These are phyloP conservation scores for Calephelis perditalis DNA, from an alignment of 2,888 invertebrate species.

Conservation along the genomic window DNA sequence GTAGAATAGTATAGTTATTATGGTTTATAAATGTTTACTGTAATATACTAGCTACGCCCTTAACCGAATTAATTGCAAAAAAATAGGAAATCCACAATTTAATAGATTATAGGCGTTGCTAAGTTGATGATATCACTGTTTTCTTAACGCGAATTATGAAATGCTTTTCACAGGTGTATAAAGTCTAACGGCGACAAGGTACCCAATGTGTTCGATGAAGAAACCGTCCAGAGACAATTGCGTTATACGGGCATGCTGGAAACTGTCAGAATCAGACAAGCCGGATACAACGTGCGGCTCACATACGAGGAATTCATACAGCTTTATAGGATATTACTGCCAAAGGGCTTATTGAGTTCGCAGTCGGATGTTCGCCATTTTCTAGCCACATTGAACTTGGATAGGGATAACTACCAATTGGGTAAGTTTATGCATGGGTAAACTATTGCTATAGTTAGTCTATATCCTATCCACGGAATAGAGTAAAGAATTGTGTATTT, in stretches of 20 bases:
- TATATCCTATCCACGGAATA: too few relatives aligned
- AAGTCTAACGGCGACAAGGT: conserved; percentile 97
- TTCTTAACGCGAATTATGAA: neutral
- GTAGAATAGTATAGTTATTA: too few relatives aligned
- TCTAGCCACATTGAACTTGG: conserved; percentile 88
- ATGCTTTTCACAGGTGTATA: conserved; percentile 84
- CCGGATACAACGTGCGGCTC: conserved; percentile 95
- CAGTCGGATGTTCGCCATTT: conserved; percentile 92
- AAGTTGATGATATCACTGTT: neutral
- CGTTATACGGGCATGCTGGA: conserved; percentile 98
- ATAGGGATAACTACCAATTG: conserved; percentile 94
- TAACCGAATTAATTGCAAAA: too few relatives aligned
- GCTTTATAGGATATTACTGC: conserved; percentile 92
- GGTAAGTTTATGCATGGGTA: conserved; percentile 53
- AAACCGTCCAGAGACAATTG: conserved; percentile 90
- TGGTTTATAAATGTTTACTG: too few relatives aligned
- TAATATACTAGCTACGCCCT: too few relatives aligned
- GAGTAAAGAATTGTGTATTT: too few relatives aligned
- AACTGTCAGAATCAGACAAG: conserved; percentile 95
- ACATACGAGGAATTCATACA: conserved; percentile 97
- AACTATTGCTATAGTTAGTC: too few relatives aligned
- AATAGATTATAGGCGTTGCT: too few relatives aligned
- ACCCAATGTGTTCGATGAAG: conserved; percentile 95
- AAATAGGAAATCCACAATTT: too few relatives aligned
- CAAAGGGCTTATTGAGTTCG: conserved; percentile 91